Percentiles rank a stretch among this genome's conserved stretches.
These are phyloP conservation scores for Microctonus brassicae DNA, from an alignment of 2,888 invertebrate genomes.

Conservation along the genomic window DNA sequence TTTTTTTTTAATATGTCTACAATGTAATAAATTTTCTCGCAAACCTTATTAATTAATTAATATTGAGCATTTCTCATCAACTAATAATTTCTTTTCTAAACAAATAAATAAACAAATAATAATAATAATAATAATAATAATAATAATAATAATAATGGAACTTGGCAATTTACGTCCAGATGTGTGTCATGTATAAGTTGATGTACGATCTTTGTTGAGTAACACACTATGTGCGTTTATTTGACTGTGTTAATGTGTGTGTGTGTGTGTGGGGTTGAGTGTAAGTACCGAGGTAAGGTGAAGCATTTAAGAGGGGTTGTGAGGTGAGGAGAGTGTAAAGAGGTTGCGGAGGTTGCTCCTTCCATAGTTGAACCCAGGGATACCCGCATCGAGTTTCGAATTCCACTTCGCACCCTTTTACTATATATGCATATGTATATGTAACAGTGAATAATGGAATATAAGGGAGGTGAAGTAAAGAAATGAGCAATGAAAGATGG, in stretches of 20 bases:
- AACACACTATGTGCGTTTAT: not conserved
- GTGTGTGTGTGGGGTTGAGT: not conserved
- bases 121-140: not conserved
- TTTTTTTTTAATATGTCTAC: no score
- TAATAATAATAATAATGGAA: not conserved
- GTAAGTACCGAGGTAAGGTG: not conserved
- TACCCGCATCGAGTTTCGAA: conserved; percentile 28
- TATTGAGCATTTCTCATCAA: no score
- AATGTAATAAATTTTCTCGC: no score
- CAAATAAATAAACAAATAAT: no score
- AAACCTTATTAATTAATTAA: no score
- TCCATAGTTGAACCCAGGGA: conserved; percentile 1
- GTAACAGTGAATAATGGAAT: not conserved
- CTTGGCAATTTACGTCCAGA: not conserved
- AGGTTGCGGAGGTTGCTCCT: not conserved
- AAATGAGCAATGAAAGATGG: conserved; percentile 6
- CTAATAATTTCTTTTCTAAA: no score
- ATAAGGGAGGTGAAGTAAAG: not conserved
- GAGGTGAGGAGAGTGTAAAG: not conserved
- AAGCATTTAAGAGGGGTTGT: not conserved
- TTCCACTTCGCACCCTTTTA: conserved; percentile 18
- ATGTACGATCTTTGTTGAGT: not conserved
- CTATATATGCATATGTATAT: conserved; percentile 12
- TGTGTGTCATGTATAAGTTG: not conserved
- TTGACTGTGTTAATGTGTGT: not conserved